A percentile compares a stretch with the other conserved stretches of the same genome.
phyloP scores from a whole-genome alignment of 2,888 invertebrate genomes.

The Drosophila subsilvestris region DNA sequence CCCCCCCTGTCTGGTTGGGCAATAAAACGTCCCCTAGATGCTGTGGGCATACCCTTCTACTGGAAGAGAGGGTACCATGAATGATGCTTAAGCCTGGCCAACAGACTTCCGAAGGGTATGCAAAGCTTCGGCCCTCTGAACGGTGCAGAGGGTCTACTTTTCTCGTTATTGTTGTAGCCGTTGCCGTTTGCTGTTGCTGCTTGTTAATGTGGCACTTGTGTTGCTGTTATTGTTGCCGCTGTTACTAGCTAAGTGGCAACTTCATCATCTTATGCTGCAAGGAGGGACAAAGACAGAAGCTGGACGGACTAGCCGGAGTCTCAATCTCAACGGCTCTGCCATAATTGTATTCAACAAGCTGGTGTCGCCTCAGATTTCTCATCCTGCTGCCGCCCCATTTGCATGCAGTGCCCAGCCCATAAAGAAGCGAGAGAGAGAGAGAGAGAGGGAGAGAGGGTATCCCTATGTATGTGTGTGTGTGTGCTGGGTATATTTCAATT shows the following conservation, averaged over 20 bases:
- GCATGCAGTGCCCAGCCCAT: background rate
- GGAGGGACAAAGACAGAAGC: conserved; percentile 5
- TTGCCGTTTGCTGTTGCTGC: conserved; percentile 50
- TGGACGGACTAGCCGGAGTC: conserved; percentile 53
- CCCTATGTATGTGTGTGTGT: conserved; percentile 18
- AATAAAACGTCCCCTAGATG: conserved; percentile 70
- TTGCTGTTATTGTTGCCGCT: conserved; percentile 47
- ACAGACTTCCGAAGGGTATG: background rate
- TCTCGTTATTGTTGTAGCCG: conserved; percentile 18
- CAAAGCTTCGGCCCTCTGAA: background rate
- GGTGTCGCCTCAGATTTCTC: conserved; percentile 66
- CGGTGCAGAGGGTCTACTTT: background rate
- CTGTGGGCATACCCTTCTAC: background rate
- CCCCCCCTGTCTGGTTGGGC: conserved; percentile 56
- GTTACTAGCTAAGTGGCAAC: conserved; percentile 69
- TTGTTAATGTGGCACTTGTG: conserved; percentile 74
- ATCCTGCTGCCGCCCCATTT: conserved; percentile 9
- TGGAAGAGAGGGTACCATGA: background rate
- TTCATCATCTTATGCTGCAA: conserved; percentile 66
- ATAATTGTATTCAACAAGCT: conserved; percentile 78
- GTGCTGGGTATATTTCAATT: conserved; percentile 49
- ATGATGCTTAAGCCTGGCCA: too few species aligned
- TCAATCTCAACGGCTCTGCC: conserved; percentile 64
- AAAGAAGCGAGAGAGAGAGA: background rate
- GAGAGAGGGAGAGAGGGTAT: background rate